Evolutionary conservation across 2,888 invertebrate species (phyloP).

Genomic region (Drosophila birchii): DNA sequence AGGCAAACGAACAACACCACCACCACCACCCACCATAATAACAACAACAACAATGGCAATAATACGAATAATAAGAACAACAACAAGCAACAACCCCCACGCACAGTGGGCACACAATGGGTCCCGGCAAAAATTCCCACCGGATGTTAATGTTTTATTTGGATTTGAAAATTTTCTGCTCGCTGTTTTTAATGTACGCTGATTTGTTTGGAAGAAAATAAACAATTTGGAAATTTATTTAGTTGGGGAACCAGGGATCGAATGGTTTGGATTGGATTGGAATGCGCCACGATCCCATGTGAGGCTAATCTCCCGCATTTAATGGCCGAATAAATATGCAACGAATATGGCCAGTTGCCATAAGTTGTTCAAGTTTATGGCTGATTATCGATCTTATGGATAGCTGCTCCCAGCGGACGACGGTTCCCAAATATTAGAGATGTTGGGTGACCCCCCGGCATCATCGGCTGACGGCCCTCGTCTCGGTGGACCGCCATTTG

Average conservation of each 20-base stretch:
- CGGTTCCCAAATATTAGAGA: not conserved
- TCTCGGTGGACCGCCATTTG: constrained; percentile 54
- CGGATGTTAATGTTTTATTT: constrained; percentile 59
- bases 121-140: constrained; percentile 28
- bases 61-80: constrained; percentile 5
- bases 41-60: constrained; percentile 9
- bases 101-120: constrained; percentile 52
- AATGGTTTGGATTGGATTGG: constrained; percentile 46
- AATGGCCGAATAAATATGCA: constrained; percentile 73
- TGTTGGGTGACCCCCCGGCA: constrained; percentile 21
- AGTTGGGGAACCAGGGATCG: constrained; percentile 55
- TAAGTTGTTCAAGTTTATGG: constrained; percentile 62
- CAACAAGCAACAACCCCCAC: constrained; percentile 40
- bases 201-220: constrained; percentile 77
- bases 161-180: constrained; percentile 42
- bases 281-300: constrained; percentile 49
- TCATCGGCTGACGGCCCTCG: not conserved
- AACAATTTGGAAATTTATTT: constrained; percentile 75
- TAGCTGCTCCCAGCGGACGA: constrained; percentile 1
- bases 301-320: constrained; percentile 47
- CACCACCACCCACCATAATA: constrained; percentile 4
- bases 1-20: constrained; percentile 4
- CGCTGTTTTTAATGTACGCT: constrained; percentile 74
- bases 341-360: constrained; percentile 62
- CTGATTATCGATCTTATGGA: constrained; percentile 26